Evolutionary conservation across 2,113 vertebrate species (phyloP), one percentile per base, ranked within the genome.

Genomic region (Apistogramma diplotaenia): DNA sequence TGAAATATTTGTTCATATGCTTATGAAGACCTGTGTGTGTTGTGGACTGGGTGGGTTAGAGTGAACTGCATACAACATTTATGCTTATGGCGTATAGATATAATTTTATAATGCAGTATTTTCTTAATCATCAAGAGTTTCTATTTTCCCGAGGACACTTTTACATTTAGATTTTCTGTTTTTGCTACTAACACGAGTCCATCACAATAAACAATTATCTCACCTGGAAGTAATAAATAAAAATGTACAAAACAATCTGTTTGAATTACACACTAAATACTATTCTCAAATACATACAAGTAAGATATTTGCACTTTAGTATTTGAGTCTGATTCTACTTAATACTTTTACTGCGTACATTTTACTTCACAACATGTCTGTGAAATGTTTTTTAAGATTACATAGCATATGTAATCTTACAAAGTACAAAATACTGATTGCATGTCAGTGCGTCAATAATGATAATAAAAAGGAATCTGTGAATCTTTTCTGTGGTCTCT

Each of bases 91-190:
- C 57, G 8, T 10, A 60, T 29, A 16, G 5, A 21, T 65, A 33
- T 82, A 0, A 33, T 78, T 88, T 85, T 87, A 79, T 83, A 79
- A 46, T 37, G 40, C 51, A 29, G n/a, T 79, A 79, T 82, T 89
- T 87, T 85, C 67, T 51, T 11, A 79, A 11, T 56, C 70, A 74
- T 8, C 35, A 27, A 46, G 33, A 76, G 74, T 80, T 79, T 84
- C 12, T 88, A 78, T 82, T 82, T 83, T 70, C 13, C 7, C 23
- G 62, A 75, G n/a, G 21, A 73, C 16, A 25, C 23, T 74, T 82
- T 76, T 73, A 60, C 77, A 82, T 85, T 60, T 60, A 33, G 19
- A 60, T 72, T 23, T 61, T 85, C 9, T 83, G 55, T 83, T 82
- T 86, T 27, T 55, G 78, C 5, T 11, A 74, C 51, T 76, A 19